These are phyloP conservation scores for Lasioglossum figueresi DNA, from an alignment of 2,888 invertebrate species.

Conservation along the genomic window DNA sequence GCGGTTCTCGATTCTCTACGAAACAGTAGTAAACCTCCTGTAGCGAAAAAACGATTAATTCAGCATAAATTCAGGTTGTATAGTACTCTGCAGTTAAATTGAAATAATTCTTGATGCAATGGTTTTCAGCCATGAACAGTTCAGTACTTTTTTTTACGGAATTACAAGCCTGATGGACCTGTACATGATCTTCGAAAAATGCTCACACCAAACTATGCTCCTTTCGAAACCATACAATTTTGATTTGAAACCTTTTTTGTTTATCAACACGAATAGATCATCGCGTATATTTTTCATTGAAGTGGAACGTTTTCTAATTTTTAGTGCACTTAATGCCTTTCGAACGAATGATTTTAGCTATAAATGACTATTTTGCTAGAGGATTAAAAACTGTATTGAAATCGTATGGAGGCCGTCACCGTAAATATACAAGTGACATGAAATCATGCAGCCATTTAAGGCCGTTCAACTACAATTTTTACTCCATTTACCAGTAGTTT, in stretches of 20 bases:
- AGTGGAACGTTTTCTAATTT: not conserved
- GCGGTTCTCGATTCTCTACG: not conserved
- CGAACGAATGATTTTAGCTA: not conserved
- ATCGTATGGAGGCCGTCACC: not conserved
- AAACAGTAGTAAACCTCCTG: too few species aligned
- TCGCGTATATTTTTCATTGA: not conserved
- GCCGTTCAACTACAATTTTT: not conserved
- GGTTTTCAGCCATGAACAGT: not conserved
- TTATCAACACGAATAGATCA: not conserved
- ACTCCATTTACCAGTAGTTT: not conserved
- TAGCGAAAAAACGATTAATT: not conserved
- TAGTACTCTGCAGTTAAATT: not conserved
- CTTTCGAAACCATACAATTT: not conserved
- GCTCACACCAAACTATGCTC: not conserved
- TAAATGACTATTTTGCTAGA: not conserved
- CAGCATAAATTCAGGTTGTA: not conserved
- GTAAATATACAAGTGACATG: not conserved
- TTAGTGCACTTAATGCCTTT: not conserved
- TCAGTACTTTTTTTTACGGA: not conserved
- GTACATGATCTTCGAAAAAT: not conserved
- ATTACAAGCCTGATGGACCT: not conserved
- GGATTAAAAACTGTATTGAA: not conserved
- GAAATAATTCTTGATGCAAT: not conserved
- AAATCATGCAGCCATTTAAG: not conserved
- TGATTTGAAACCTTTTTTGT: not conserved